Percentiles rank a stretch among this genome's conserved stretches.
phyloP scores from a whole-genome alignment of 2,113 vertebrate genomes.

The Bufo bufo region DNA sequence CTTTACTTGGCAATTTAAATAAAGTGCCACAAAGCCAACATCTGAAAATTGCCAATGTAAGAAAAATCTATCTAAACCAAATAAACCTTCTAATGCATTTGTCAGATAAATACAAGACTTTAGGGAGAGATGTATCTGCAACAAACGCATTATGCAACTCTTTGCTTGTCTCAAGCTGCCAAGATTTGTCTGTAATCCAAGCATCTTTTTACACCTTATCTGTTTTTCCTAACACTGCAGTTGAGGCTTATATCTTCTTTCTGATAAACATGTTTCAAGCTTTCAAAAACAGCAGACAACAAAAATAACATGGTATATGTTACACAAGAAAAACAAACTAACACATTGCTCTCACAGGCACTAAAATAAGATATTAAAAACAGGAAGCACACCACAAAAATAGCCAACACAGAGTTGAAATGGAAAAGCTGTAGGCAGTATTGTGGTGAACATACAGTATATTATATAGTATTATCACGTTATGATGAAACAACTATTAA shows the following conservation, averaged over 20 bases:
- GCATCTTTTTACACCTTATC: slow-evolving; percentile 36
- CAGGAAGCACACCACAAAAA: neutral
- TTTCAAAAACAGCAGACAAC: slow-evolving; percentile 14
- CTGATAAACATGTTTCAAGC: slow-evolving; percentile 9
- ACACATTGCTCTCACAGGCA: neutral
- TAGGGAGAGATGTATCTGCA: slow-evolving; percentile 18
- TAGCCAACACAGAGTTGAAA: neutral
- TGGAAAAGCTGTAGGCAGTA: neutral
- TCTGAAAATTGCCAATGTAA: slow-evolving; percentile 15
- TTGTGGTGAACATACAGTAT: neutral
- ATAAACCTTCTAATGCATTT: slow-evolving; percentile 17
- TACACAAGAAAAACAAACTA: neutral
- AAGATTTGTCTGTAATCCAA: slow-evolving; percentile 42
- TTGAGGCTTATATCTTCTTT: slow-evolving; percentile 19
- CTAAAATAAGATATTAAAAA: neutral
- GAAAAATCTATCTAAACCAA: neutral
- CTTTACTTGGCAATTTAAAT: neutral
- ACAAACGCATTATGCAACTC: slow-evolving; percentile 52
- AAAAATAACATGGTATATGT: neutral
- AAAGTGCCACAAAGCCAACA: slow-evolving; percentile 23
- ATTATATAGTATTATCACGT: neutral
- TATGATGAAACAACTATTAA: neutral
- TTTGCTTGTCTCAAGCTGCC: slow-evolving; percentile 44
- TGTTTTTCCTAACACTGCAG: slow-evolving; percentile 41
- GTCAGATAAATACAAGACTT: slow-evolving; percentile 43